Conservation (phyloP, 2,113 vertebrate genomes). For the Sceloporus tristichus region DNA sequence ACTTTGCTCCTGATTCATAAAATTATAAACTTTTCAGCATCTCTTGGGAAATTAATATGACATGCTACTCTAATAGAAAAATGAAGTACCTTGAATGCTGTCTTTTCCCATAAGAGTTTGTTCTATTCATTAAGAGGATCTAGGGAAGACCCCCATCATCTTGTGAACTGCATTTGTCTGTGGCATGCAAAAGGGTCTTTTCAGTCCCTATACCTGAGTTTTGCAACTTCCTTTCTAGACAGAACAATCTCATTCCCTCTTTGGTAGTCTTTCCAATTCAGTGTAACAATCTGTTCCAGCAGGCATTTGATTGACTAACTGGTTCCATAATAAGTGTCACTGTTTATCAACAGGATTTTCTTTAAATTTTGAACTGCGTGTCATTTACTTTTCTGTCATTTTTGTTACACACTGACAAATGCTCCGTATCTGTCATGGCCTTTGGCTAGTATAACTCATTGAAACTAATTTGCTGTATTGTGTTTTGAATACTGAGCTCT, state of each 20-base stretch:
- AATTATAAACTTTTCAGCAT: background rate
- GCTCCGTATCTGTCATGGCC: too few species aligned
- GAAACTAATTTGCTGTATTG: too few species aligned
- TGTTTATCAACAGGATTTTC: too few species aligned
- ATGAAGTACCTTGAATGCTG: background rate
- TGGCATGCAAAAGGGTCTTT: background rate
- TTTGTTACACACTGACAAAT: too few species aligned
- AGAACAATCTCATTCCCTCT: background rate
- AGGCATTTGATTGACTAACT: background rate
- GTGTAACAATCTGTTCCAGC: background rate
- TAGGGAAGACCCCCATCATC: too few species aligned
- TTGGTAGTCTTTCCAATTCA: background rate
- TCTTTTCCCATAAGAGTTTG: background rate
- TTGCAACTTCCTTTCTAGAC: background rate
- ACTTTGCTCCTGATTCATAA: background rate
- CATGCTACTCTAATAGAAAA: background rate
- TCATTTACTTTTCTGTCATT: too few species aligned
- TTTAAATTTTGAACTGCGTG: too few species aligned
- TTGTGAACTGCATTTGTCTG: background rate
- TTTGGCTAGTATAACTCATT: too few species aligned
- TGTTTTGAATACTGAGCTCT: too few species aligned
- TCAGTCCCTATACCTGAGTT: background rate
- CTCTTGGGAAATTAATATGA: background rate
- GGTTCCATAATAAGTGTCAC: background rate
- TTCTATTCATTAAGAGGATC: too few species aligned